Percentiles rank a stretch among this genome's conserved stretches.
phyloP scores from a whole-genome alignment of 1,140 invertebrate species.

The Pomacea maculata region DNA sequence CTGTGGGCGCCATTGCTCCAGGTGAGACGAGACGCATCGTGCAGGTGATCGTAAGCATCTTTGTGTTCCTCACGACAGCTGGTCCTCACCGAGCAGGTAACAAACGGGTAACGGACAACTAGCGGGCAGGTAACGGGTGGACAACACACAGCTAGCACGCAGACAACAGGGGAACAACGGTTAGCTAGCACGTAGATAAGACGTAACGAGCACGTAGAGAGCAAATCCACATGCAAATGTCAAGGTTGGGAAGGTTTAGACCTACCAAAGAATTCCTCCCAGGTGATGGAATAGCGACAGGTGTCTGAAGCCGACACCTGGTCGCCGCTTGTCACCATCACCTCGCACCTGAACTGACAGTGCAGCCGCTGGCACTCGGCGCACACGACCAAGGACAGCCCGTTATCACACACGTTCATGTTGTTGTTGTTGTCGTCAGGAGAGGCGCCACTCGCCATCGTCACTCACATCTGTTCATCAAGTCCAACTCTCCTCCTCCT shows the following conservation, averaged over 20 bases:
- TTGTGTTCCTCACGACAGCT: no score
- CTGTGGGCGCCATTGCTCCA: no score
- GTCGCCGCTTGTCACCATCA: not conserved
- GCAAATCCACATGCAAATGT: not conserved
- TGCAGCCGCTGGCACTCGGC: slow-evolving; percentile 19
- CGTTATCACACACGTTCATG: not conserved
- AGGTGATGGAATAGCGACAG: slow-evolving; percentile 20
- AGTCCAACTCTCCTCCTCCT: not conserved
- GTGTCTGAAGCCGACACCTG: slow-evolving; percentile 11
- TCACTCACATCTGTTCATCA: no score
- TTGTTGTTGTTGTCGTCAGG: not conserved
- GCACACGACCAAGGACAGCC: slow-evolving; percentile 16
- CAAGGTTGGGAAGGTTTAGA: no score
- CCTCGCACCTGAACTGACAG: not conserved
- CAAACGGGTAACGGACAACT: no score
- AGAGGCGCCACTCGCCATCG: no score
- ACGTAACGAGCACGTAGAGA: slow-evolving; percentile 65
- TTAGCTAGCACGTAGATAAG: slow-evolving; percentile 74
- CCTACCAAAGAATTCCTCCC: slow-evolving; percentile 24
- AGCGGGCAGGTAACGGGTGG: no score
- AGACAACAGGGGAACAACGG: no score
- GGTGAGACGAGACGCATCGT: no score
- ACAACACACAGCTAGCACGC: no score
- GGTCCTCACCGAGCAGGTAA: no score
- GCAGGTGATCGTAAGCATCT: no score